Percentiles rank a stretch among this genome's conserved stretches.
phyloP scores from a whole-genome alignment of 92 coral and sea anemone species.

The Siderastrea radians region DNA sequence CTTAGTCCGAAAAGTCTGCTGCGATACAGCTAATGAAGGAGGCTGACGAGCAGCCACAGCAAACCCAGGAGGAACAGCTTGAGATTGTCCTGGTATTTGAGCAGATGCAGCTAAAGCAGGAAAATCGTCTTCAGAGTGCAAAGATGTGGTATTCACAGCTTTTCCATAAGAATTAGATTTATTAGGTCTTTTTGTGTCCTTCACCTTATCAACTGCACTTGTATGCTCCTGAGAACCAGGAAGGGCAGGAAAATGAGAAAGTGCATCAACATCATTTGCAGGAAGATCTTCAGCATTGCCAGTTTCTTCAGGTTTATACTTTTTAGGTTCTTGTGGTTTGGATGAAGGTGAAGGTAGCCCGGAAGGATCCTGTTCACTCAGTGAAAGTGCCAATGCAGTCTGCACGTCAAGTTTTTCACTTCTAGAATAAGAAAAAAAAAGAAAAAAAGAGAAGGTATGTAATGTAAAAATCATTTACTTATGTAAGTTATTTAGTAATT shows the following conservation, averaged over 20 bases:
- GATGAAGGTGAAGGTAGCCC: slow-evolving; percentile 34
- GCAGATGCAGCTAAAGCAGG: slow-evolving; percentile 45
- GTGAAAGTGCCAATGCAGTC: slow-evolving; percentile 60
- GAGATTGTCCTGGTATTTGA: slow-evolving; percentile 14
- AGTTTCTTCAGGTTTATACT: slow-evolving; percentile 34
- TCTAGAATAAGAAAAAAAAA: slow-evolving; percentile 19
- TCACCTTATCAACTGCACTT: neutral
- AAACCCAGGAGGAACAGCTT: slow-evolving; percentile 72
- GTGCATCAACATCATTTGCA: neutral
- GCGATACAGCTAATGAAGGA: slow-evolving; percentile 34
- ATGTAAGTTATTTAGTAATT: too few relatives aligned
- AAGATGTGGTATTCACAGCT: neutral
- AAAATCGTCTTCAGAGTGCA: slow-evolving; percentile 55
- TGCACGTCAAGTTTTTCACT: slow-evolving; percentile 54
- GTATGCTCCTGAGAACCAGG: slow-evolving; percentile 23
- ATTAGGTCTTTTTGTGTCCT: neutral
- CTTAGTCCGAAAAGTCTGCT: slow-evolving; percentile 45
- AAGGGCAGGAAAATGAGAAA: slow-evolving; percentile 22
- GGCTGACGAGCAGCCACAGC: slow-evolving; percentile 48
- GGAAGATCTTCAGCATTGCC: neutral
- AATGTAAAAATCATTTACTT: neutral
- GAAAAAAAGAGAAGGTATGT: neutral
- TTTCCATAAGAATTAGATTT: slow-evolving; percentile 2
- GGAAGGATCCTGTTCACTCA: slow-evolving; percentile 24
- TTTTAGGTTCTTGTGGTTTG: slow-evolving; percentile 52